These are phyloP conservation scores for Cyrtodaria siliqua DNA, from an alignment of 2,888 invertebrate genomes.

Conservation along the genomic window DNA sequence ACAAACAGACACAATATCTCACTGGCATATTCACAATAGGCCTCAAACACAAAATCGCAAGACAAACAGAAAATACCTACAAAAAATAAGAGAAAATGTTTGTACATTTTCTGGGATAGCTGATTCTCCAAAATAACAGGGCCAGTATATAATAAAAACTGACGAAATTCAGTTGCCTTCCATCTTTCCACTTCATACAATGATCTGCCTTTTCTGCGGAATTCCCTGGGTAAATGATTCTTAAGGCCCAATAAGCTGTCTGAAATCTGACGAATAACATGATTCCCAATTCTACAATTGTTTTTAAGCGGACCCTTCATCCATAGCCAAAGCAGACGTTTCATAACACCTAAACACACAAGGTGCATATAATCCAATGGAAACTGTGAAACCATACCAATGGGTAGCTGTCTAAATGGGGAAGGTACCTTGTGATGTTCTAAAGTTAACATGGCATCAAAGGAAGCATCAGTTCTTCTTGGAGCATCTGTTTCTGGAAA, in stretches of 20 bases:
- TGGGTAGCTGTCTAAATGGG: conserved; percentile 44
- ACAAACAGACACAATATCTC: no score
- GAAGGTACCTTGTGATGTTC: conserved; percentile 64
- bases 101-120: no score
- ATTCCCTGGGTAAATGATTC: no score
- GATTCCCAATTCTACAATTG: conserved; percentile 18
- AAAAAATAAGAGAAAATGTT: no score
- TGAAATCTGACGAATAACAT: conserved; percentile 18
- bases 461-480: conserved; percentile 53
- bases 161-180: no score
- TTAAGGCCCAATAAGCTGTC: conserved; percentile 9
- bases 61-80: no score
- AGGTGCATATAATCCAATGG: conserved; percentile 82
- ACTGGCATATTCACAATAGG: no score
- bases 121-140: no score
- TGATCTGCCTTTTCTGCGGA: no score
- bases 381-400: conserved; percentile 71
- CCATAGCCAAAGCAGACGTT: conserved; percentile 61
- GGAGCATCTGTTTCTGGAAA: conserved; percentile 44
- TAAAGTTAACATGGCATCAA: conserved; percentile 56
- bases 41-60: no score
- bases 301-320: conserved; percentile 56
- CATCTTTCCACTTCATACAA: no score
- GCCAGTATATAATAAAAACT: no score
- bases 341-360: conserved; percentile 76